Conservation (phyloP, 2,888 invertebrate species). For the Apeira syringaria region DNA sequence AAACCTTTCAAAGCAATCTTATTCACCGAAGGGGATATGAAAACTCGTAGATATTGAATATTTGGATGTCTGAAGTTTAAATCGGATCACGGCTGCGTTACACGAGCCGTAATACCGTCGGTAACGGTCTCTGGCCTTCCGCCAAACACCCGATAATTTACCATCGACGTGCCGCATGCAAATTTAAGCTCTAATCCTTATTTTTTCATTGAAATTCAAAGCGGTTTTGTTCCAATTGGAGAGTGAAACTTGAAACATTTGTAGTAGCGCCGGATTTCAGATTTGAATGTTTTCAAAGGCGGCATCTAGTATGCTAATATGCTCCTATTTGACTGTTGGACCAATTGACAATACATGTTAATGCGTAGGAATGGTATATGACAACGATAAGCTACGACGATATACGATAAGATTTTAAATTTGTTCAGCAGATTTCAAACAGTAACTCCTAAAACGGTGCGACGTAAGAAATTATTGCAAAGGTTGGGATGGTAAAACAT, state of each 20-base stretch:
- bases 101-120: slow-evolving; percentile 47
- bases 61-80: slow-evolving; percentile 26
- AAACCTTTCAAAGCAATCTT: not conserved
- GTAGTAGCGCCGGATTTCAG: slow-evolving; percentile 13
- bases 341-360: too few relatives aligned
- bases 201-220: slow-evolving; percentile 50
- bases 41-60: slow-evolving; percentile 10
- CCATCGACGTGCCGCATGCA: slow-evolving; percentile 64
- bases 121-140: slow-evolving; percentile 59
- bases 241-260: slow-evolving; percentile 25
- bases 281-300: slow-evolving; percentile 21
- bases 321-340: not conserved
- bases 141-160: slow-evolving; percentile 72
- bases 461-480: too few relatives aligned
- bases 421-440: too few relatives aligned
- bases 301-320: not conserved
- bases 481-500: too few relatives aligned
- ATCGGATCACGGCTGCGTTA: slow-evolving; percentile 18
- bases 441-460: too few relatives aligned
- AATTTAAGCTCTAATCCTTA: slow-evolving; percentile 59
- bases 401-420: too few relatives aligned
- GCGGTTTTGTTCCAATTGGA: slow-evolving; percentile 31
- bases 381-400: too few relatives aligned
- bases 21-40: slow-evolving; percentile 1
- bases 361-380: too few relatives aligned